Evolutionary conservation across 2,888 invertebrate species (phyloP), one percentile per base, ranked within the genome.

Genomic region (Hemaris fuciformis): DNA sequence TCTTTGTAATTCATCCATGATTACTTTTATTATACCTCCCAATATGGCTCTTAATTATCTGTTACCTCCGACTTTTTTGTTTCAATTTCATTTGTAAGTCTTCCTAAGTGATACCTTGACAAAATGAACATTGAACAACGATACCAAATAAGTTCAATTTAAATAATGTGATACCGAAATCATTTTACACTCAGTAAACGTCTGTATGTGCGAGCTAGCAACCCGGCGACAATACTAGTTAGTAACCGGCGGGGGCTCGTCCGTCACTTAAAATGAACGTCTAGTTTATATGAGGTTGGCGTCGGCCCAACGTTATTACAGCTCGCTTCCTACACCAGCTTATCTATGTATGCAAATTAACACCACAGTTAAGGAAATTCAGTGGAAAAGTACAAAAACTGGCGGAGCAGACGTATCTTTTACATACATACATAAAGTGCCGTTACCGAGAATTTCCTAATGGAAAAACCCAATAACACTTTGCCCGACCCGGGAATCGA

Each of bases 261-360:
- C 46, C 46, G 46, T 31, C 53, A 53, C 27, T 53, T 31, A 31
- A 31, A 31, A 48, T 25, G 48, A 48, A 15, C 27, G 48, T 10
- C 48, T 38, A 38, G 38, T 8, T 38, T 38, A 27, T n/a, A 27
- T n/a, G 18, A 31, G 18, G 45, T 18, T 53, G 53, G 53, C 53
- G 18, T 18, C 27, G 31, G 10, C 31, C 53, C 53, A 53, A 53
- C 31, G 31, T 18, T 53, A 53, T 53, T 53, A 53, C 31, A 53
- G 18, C 1, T 2, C 7, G 48, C 15, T 18, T 31, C 27, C 20
- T 31, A 4, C 25, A n/a, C 46, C 1, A 18, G 22, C 27, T 53
- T 53, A 53, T 53, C 53, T 48, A n/a, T 53, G 23, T 23, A 45
- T 45, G 48, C 25, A 53, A 53, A 53, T 53, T 31, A 53, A 53